Evolutionary conservation across 2,888 invertebrate genomes (phyloP), one percentile per base, ranked within the genome.

Genomic region (Trissoscelio sp.): DNA sequence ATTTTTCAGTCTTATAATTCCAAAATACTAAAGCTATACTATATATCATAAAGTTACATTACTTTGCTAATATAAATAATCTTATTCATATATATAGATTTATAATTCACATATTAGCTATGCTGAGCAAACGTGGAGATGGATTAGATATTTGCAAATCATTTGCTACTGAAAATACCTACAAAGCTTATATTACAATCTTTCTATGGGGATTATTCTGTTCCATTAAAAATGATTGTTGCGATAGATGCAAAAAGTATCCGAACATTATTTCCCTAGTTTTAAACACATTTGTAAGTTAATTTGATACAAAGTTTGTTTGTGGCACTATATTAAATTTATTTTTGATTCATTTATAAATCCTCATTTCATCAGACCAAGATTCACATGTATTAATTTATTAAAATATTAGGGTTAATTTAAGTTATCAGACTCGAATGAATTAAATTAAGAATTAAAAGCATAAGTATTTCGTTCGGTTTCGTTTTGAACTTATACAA

Each of bases 1-100:
- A 70, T 66, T 79, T 51, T 69, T 86, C 86, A 86, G 86, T 86
- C 86, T 86, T 86, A 81, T 83, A 81, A 84, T 83, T 85, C 73
- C 60, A 83, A 83, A 83, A 84, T 83, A 84, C 81, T 84, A 79
- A 70, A 66, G 16, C 20, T 37, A 12, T 53, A 67, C n/a, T 55
- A n/a, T n/a, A n/a, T n/a, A n/a, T 46, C 28, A 74, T 31, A 34
- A 44, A 62, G 44, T 70, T 57, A 55, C 42, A 70, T 51, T 46
- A 62, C 44, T 2, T 48, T 57, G 64, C 18, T 58, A 60, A 66
- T 58, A 69, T 64, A 58, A 51, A 66, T 79, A 79, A 69, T 46
- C 39, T 37, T 46, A 37, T 28, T 16, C 9, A 22, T 18, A 53
- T 57, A 58, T 53, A 57, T 44, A 44, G 18, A 44, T 44, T 6